Evolutionary conservation across 2,888 invertebrate genomes (phyloP), one percentile per base, ranked within the genome.

Genomic region (Ypsolopha sequella): DNA sequence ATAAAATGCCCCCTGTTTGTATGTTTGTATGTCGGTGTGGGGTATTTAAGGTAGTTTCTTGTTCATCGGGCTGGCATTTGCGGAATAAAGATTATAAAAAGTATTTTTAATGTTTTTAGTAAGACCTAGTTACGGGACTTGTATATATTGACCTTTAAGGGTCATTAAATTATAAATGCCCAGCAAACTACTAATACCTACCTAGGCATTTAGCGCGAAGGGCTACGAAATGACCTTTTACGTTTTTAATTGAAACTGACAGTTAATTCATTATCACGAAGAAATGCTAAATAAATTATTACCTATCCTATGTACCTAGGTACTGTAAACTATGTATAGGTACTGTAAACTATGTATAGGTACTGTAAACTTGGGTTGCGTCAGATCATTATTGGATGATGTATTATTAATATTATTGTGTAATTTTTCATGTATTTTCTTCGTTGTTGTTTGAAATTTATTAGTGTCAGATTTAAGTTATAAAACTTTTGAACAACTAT

Each of bases 121-220:
- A 13, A 43, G 43, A 14, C 13, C 6, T 8, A 14, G 8, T 10
- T 8, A 10, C 38, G 9, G 9, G 38, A 38, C 11, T 14, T 4
- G 24, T 24, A 24, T 24, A 24, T 24, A 24, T 24, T 43, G 43
- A 43, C 43, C 43, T 43, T 43, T 43, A 14, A 43, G 43, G 43
- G 43, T 43, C 43, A 43, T 43, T 43, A 43, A 43, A 43, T 11
- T 13, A 4, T 24, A 24, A 24, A 24, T 24, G 24, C 2, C 24
- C 24, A 24, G 2, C 24, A 24, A 24, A 2, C 24, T 24, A 43
- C 43, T 43, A 43, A 14, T 43, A 43, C 43, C 43, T 13, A 4
- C 64, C 68, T 66, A 51, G 50, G 13, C 44, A n/a, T n/a, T n/a
- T n/a, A 36, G 41, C 51, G 52, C 33, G 24, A 24, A 38, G 38